Percentiles rank a stretch among this genome's conserved stretches.
These are phyloP conservation scores for Conistra vaccinii DNA, from an alignment of 2,888 invertebrate genomes.

Conservation along the genomic window DNA sequence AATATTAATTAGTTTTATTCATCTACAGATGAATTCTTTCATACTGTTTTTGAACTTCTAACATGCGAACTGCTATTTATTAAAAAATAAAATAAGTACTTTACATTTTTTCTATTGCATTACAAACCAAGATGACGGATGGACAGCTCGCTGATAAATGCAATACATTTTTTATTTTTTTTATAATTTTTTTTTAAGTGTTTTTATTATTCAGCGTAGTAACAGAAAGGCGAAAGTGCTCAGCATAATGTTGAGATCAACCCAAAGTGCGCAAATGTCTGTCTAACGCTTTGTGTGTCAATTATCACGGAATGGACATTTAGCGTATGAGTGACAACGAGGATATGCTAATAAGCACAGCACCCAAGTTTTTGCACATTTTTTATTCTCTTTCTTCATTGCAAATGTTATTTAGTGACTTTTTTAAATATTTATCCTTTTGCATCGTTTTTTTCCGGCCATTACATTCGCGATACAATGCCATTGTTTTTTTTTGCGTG, in stretches of 20 bases:
- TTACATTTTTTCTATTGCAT: constrained; percentile 24
- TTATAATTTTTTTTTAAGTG: constrained; percentile 16
- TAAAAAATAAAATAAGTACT: constrained; percentile 37
- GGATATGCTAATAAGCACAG: constrained; percentile 83
- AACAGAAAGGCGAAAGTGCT: constrained; percentile 47
- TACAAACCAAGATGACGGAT: constrained; percentile 34
- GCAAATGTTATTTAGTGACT: constrained; percentile 72
- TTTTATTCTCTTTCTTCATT: constrained; percentile 68
- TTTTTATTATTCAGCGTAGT: background rate
- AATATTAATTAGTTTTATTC: constrained; percentile 63
- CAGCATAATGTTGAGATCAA: constrained; percentile 27
- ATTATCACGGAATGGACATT: constrained; percentile 81
- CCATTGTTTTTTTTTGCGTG: constrained; percentile 77
- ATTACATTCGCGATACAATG: constrained; percentile 79
- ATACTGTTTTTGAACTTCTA: constrained; percentile 39
- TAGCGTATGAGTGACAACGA: constrained; percentile 85
- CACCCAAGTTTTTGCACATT: constrained; percentile 71
- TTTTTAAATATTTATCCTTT: constrained; percentile 73
- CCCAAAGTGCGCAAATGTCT: constrained; percentile 40
- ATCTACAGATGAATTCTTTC: constrained; percentile 47
- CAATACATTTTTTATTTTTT: constrained; percentile 32
- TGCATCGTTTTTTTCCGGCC: constrained; percentile 76
- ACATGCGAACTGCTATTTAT: constrained; percentile 41
- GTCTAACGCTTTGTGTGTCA: constrained; percentile 77
- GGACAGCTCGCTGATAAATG: constrained; percentile 58